A percentile compares a stretch with the other conserved stretches of the same genome.
phyloP scores from a whole-genome alignment of 2,113 vertebrate genomes.

The Eulemur macaco region DNA sequence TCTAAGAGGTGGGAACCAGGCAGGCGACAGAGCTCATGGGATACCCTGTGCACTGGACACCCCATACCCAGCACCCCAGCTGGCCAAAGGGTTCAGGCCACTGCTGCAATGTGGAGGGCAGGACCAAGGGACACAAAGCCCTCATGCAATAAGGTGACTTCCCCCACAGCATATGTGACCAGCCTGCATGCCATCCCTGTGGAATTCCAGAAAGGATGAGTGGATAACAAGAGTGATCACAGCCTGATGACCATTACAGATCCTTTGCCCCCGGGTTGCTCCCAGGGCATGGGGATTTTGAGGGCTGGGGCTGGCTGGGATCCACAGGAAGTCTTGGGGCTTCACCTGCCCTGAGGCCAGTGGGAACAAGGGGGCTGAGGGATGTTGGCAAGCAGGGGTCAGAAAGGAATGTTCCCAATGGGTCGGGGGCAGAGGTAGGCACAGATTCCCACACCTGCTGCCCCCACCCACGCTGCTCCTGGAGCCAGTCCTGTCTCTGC shows the following conservation, averaged over 20 bases:
- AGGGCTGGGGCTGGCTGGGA: neutral
- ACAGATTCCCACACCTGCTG: neutral
- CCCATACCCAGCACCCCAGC: too few species aligned
- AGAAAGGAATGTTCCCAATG: neutral
- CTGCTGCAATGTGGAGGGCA: too few species aligned
- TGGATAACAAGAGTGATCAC: neutral
- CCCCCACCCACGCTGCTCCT: neutral
- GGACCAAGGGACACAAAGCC: too few species aligned
- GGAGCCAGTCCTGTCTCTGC: neutral
- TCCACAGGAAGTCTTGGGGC: neutral
- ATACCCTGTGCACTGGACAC: too few species aligned
- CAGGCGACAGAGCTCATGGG: neutral
- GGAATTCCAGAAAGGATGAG: neutral
- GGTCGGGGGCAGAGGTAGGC: neutral
- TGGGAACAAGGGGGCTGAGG: neutral
- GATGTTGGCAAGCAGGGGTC: neutral
- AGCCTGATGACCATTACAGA: neutral
- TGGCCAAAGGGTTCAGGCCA: too few species aligned
- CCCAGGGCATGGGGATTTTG: too few species aligned
- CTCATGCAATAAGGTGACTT: neutral
- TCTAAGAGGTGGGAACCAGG: neutral
- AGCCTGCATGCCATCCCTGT: neutral
- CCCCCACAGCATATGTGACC: neutral
- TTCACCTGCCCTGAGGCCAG: neutral
- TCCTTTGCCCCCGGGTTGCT: too few species aligned